Evolutionary conservation across 2,797 vertebrate genomes (phyloP).

Genomic region (Poeciliopsis infans): DNA sequence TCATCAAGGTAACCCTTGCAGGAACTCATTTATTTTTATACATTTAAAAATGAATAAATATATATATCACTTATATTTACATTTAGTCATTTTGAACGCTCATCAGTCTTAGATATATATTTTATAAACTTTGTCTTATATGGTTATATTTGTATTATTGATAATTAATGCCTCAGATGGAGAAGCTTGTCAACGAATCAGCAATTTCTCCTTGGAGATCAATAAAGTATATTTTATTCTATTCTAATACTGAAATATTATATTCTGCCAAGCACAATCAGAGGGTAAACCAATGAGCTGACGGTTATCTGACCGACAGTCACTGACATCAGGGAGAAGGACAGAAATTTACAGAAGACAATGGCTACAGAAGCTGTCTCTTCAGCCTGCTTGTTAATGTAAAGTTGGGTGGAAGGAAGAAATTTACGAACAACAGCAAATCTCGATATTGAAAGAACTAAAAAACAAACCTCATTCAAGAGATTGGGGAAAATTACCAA

Average conservation of each 20-base stretch:
- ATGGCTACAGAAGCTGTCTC: background rate
- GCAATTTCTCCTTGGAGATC: too few relatives aligned
- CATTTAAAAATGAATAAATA: too few relatives aligned
- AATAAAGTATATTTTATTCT: too few relatives aligned
- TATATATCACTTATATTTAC: background rate
- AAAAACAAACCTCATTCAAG: background rate
- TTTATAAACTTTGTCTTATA: too few relatives aligned
- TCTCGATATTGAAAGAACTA: background rate
- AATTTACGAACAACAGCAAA: background rate
- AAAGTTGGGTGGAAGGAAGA: background rate
- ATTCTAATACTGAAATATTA: background rate
- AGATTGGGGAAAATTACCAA: background rate
- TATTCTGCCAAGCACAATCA: background rate
- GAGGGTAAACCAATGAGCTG: background rate
- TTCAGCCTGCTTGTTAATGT: background rate
- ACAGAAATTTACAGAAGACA: background rate
- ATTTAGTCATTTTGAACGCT: background rate
- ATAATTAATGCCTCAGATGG: too few relatives aligned
- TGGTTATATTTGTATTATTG: too few relatives aligned
- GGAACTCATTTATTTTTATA: too few relatives aligned
- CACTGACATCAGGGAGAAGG: background rate
- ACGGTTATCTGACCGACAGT: background rate
- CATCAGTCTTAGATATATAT: too few relatives aligned
- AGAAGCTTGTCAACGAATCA: too few relatives aligned
- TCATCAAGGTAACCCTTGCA: background rate